Conservation (phyloP, 2,888 invertebrate species). For the Ceriagrion tenellum region DNA sequence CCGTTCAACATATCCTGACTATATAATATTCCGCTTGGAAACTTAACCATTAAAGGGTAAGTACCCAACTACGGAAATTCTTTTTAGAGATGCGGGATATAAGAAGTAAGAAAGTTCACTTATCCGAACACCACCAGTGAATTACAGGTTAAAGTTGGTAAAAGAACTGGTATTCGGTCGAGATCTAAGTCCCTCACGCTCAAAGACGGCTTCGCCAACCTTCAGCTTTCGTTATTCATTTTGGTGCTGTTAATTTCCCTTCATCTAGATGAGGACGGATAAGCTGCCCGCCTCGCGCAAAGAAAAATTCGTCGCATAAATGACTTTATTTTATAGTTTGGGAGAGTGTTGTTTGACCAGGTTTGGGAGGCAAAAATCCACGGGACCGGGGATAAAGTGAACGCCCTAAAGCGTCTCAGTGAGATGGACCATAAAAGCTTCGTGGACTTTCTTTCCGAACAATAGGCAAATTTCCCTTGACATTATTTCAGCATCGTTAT, state of each 20-base stretch:
- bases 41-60: too few species aligned
- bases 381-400: not conserved
- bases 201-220: not conserved
- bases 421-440: not conserved
- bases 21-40: too few species aligned
- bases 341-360: not conserved
- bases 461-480: not conserved
- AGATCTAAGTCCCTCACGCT: not conserved
- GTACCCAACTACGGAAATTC: too few species aligned
- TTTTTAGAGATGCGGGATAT: not conserved
- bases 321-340: not conserved
- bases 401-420: not conserved
- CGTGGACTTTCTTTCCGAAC: not conserved
- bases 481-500: not conserved
- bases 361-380: not conserved
- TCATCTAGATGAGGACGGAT: not conserved
- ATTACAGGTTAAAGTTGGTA: not conserved
- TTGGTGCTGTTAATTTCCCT: not conserved
- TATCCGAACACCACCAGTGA: not conserved
- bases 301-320: not conserved
- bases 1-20: too few species aligned
- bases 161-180: not conserved
- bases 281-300: not conserved
- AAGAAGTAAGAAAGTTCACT: not conserved
- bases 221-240: not conserved